Base-by-base conservation (phyloP, 2,888 invertebrate genomes). In the Trypoxylon attenuatum region DNA sequence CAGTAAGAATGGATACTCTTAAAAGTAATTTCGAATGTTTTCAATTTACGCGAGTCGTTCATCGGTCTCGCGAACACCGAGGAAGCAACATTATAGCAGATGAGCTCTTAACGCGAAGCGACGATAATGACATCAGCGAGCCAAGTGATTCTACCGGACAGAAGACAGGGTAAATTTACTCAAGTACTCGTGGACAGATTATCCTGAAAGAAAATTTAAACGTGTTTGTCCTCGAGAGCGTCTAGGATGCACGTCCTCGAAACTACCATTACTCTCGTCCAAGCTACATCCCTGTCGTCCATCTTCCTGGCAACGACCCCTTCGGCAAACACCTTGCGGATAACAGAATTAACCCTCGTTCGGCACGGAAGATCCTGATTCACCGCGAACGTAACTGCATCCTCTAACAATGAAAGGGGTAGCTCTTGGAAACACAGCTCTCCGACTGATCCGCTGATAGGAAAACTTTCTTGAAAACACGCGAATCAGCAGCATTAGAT, bases 261-360 rank as follows among this genome's bases (percentile, higher is more conserved):
- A 16, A 29, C 23, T 42, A 33, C 47, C 47, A 49, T 53, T 54
- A n/a, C n/a, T n/a, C 38, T n/a, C 33, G 46, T 41, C 21, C 54
- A 45, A 22, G 18, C n/a, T n/a, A 8, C 29, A 43, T 52, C 41
- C 21, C 19, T 25, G 59, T 42, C 33, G 57, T n/a, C 46, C 43
- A 27, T 42, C 33, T 53, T 41, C 18, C 49, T 45, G 60, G 51
- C 65, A 58, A 60, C 59, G 51, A 54, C 50, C 51, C 22, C 39
- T 23, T 27, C 55, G 68, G 57, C 69, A 60, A 69, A 68, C 64
- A 64, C 60, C 63, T 52, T 54, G 47, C 43, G 47, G 60, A 60
- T 70, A 70, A 70, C 69, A 64, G 56, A 70, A 69, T 70, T 70
- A 70, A 64, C 64, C 64, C 64, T 69, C 60, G 57, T 64, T 64